Evolutionary conservation across 2,113 vertebrate species (phyloP), one percentile per base, ranked within the genome.

Genomic region (Pterocles gutturalis): DNA sequence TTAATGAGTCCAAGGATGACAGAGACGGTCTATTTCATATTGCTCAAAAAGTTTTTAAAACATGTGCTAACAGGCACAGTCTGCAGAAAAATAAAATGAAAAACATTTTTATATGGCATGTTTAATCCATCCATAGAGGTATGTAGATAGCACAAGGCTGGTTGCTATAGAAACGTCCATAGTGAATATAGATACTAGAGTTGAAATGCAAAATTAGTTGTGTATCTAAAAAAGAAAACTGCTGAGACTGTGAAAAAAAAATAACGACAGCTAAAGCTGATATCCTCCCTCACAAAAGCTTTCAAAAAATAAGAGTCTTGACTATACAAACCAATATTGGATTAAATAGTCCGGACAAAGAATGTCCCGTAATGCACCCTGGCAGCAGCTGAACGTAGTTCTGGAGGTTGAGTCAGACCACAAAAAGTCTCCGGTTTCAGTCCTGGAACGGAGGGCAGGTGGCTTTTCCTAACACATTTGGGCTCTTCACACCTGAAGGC

Each of bases 131-230:
- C n/a, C 43, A 48, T 11, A 81, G 54, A 96, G 51, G 49, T 70
- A 53, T 43, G 83, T 29, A 88, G 89, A 79, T 55, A 90, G 51
- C 41, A 84, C 55, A 70, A 75, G 36, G 48, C 20, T 92, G 45
- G 88, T 94, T 93, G 79, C 91, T 92, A 87, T 85, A 86, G 91
- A 90, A 97, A 91, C 88, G 1, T 24, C 57, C 80, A 69, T 8
- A 89, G 38, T 46, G 90, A 88, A 75, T 51, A 80, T 1, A 93
- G 61, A 84, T 62, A 73, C 60, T 61, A 54, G 7, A 91, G 65
- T 1, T 80, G 67, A 92, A 96, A 93, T 64, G 54, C 58, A 97
- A 91, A 94, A 72, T 91, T 49, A 83, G 41, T 81, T 92, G 24
- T 24, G 36, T 51, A 82, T 69, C 82, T 58, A 17, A 53, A 70